phyloP scores from a whole-genome alignment of 2,888 invertebrate species.

The Bruchidius siliquastri region DNA sequence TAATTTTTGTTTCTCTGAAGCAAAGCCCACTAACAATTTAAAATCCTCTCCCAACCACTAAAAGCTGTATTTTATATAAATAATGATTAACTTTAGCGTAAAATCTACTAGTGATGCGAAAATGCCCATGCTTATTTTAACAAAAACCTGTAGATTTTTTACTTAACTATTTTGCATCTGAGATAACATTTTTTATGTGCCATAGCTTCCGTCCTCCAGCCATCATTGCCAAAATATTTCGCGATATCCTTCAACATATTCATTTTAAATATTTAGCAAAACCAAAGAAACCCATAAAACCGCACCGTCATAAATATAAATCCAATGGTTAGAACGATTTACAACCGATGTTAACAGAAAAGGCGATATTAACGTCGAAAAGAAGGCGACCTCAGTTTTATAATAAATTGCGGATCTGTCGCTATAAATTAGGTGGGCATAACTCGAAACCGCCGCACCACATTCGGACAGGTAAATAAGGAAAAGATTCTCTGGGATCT shows the following conservation, averaged over 20 bases:
- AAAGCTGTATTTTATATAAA: too few relatives aligned
- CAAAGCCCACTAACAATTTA: too few relatives aligned
- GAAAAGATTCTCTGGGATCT: slow-evolving; percentile 21
- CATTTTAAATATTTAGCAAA: not conserved
- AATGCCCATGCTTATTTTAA: too few relatives aligned
- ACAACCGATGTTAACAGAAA: slow-evolving; percentile 14
- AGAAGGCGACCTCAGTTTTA: slow-evolving; percentile 16
- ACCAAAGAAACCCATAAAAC: not conserved
- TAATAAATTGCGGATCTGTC: slow-evolving; percentile 21
- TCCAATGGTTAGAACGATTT: slow-evolving; percentile 3
- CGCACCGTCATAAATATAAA: not conserved
- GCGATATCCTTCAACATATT: not conserved
- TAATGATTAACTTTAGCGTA: too few relatives aligned
- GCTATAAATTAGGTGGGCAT: slow-evolving; percentile 24
- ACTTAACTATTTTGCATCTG: too few relatives aligned
- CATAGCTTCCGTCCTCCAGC: not conserved
- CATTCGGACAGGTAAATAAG: slow-evolving; percentile 25
- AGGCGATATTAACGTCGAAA: slow-evolving; percentile 16
- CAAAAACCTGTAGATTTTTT: too few relatives aligned
- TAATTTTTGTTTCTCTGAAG: too few relatives aligned
- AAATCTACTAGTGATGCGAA: too few relatives aligned
- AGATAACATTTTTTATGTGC: too few relatives aligned
- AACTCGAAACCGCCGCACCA: slow-evolving; percentile 20
- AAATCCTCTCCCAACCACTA: too few relatives aligned
- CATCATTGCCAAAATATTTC: not conserved